phyloP scores from a whole-genome alignment of 2,888 invertebrate species.

The Ectemnius lituratus region DNA sequence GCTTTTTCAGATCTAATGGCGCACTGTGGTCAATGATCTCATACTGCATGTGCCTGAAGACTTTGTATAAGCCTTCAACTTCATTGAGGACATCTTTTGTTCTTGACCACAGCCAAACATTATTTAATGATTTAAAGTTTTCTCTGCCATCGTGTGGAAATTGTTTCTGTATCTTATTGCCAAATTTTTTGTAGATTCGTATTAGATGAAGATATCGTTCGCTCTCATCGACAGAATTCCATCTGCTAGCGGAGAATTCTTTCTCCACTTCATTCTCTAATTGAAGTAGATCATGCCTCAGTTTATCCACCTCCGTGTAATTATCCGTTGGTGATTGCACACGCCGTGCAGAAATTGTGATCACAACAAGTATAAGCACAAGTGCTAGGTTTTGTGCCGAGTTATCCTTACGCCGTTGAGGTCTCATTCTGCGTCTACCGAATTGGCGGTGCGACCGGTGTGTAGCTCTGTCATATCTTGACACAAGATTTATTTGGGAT shows the following conservation, averaged over 20 bases:
- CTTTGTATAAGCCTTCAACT: constrained; percentile 84
- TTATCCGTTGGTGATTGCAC: constrained; percentile 35
- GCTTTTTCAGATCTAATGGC: constrained; percentile 78
- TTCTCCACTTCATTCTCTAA: constrained; percentile 80
- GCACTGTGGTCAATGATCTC: constrained; percentile 71
- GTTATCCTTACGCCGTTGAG: too few relatives aligned
- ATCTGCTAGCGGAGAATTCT: constrained; percentile 73
- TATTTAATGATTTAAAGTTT: constrained; percentile 66
- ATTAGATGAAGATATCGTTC: constrained; percentile 80
- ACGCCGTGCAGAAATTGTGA: too few relatives aligned
- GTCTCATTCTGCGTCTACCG: too few relatives aligned
- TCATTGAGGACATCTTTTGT: constrained; percentile 82
- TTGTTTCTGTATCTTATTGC: constrained; percentile 78
- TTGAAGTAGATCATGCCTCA: constrained; percentile 81
- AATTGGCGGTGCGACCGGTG: too few relatives aligned
- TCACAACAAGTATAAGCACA: too few relatives aligned
- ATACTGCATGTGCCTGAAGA: constrained; percentile 82
- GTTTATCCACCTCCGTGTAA: constrained; percentile 80
- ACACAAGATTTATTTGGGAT: too few relatives aligned
- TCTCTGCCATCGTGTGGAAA: constrained; percentile 57
- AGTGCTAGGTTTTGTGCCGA: too few relatives aligned
- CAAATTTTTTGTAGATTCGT: constrained; percentile 80
- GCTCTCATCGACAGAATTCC: constrained; percentile 26
- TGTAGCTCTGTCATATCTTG: too few relatives aligned
- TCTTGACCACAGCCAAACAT: constrained; percentile 83